Percentiles rank a stretch among this genome's conserved stretches.
Conservation (phyloP, 2,797 vertebrate species). For the Geotrypetes seraphini region DNA sequence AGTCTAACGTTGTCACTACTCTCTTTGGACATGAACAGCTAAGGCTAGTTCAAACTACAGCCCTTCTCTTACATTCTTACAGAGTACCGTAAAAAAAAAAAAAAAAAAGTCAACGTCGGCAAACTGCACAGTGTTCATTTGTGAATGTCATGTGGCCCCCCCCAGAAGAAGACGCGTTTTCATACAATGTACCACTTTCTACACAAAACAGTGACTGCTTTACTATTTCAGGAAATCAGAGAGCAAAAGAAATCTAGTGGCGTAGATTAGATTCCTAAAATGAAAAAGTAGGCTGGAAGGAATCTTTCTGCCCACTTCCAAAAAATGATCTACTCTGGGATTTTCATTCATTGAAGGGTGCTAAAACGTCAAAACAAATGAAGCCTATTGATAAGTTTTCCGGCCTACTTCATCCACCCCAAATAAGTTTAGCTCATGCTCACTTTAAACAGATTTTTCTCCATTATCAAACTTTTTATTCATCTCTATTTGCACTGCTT, state of each 20-base stretch:
- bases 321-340: slow-evolving; percentile 32
- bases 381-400: slow-evolving; percentile 39
- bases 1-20: too few species aligned
- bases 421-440: too few species aligned
- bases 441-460: too few species aligned
- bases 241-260: slow-evolving; percentile 33
- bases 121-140: not conserved
- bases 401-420: slow-evolving; percentile 21
- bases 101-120: not conserved
- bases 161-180: not conserved
- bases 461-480: too few species aligned
- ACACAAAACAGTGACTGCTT: slow-evolving; percentile 8
- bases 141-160: not conserved
- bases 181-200: not conserved
- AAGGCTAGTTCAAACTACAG: too few species aligned
- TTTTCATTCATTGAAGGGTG: slow-evolving; percentile 33
- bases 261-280: slow-evolving; percentile 1
- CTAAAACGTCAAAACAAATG: slow-evolving; percentile 29
- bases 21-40: too few species aligned
- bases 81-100: too few species aligned
- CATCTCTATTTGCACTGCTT: too few species aligned
- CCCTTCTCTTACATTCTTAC: too few species aligned
- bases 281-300: slow-evolving; percentile 25
- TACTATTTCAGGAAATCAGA: slow-evolving; percentile 20
- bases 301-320: slow-evolving; percentile 26